A percentile compares a stretch with the other conserved stretches of the same genome.
Evolutionary conservation across 2,113 vertebrate species (phyloP).

Genomic region (Lanius collurio): DNA sequence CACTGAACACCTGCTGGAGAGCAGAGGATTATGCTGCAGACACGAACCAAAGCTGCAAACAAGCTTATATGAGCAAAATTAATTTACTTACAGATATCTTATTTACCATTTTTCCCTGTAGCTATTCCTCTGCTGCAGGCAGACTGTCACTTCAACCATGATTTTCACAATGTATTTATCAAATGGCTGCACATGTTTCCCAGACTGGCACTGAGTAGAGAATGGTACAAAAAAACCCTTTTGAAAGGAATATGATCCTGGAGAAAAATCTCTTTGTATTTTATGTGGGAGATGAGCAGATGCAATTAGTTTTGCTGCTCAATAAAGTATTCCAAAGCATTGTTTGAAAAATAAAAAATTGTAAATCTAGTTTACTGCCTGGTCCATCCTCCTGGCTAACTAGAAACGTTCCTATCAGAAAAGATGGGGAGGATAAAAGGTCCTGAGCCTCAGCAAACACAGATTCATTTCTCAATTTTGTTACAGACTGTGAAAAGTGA

Average conservation of each 20-base stretch:
- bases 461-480: neutral
- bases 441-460: neutral
- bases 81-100: slow-evolving; percentile 15
- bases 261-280: neutral
- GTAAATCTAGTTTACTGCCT: neutral
- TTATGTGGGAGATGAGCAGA: neutral
- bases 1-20: neutral
- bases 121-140: neutral
- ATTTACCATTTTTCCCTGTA: neutral
- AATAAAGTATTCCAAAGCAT: neutral
- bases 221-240: neutral
- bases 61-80: slow-evolving; percentile 35
- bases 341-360: neutral
- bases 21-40: neutral
- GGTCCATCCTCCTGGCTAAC: neutral
- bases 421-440: neutral
- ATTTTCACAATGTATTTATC: neutral
- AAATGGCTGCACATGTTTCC: neutral
- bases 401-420: neutral
- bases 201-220: neutral
- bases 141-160: neutral
- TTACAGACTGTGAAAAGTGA: neutral
- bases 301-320: neutral
- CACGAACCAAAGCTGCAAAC: neutral
- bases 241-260: neutral